These are phyloP conservation scores for Agriopis leucophaearia DNA, from an alignment of 2,888 invertebrate genomes.

Conservation along the genomic window DNA sequence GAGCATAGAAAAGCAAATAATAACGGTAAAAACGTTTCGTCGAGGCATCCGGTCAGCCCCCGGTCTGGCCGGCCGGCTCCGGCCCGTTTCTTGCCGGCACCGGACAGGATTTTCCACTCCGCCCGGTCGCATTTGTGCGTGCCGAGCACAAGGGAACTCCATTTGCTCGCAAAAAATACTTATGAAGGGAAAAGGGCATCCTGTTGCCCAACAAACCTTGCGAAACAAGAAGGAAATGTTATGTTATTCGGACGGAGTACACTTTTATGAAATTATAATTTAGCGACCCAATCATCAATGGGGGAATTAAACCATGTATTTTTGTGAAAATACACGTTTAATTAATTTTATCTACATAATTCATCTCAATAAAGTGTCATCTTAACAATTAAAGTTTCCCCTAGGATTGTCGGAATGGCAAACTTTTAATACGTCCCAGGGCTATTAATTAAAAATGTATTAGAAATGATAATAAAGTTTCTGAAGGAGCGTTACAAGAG, in stretches of 20 bases:
- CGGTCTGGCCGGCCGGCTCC: constrained; percentile 31
- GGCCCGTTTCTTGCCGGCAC: constrained; percentile 60
- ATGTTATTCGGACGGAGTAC: constrained; percentile 22
- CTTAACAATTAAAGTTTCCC: constrained; percentile 34
- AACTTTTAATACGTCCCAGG: constrained; percentile 64
- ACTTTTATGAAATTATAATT: constrained; percentile 27
- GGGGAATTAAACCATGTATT: constrained; percentile 3
- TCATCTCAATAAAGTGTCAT: constrained; percentile 33
- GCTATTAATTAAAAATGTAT: constrained; percentile 71
- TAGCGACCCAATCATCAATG: constrained; percentile 7
- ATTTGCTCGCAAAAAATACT: constrained; percentile 77
- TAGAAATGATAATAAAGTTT: constrained; percentile 66
- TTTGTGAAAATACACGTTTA: background rate
- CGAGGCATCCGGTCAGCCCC: constrained; percentile 54
- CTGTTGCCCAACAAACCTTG: constrained; percentile 48
- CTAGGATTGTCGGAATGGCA: constrained; percentile 55
- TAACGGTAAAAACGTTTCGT: constrained; percentile 67
- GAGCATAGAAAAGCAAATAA: constrained; percentile 53
- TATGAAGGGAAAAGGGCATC: constrained; percentile 61
- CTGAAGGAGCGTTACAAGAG: constrained; percentile 46
- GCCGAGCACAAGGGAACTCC: constrained; percentile 75
- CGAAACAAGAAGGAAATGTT: constrained; percentile 31
- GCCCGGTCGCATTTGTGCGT: constrained; percentile 68
- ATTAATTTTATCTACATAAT: constrained; percentile 24
- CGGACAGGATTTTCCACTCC: constrained; percentile 75